Base-by-base conservation (phyloP, 2,113 vertebrate species). In the Sprattus sprattus region DNA sequence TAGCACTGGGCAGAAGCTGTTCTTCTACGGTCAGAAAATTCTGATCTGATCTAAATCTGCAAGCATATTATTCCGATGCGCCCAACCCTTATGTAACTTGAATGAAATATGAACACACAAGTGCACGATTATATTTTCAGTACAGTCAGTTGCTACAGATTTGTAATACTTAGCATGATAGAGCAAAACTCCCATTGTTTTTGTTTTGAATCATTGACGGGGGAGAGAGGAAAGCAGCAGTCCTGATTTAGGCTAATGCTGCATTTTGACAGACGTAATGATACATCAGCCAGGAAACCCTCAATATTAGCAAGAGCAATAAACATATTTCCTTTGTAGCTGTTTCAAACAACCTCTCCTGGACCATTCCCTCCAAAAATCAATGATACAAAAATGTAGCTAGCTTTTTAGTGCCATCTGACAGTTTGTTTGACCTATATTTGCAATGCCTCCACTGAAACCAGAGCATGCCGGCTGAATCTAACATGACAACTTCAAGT, bases 391-490 rank as follows among this genome's bases (percentile, higher is more conserved):
- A 75, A 75, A 75, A 28, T 15, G 67, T 8, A 75, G 71, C 71
- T 78, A 13, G 13, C 10, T 78, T 3, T 32, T 32, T 39, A 13
- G 71, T 78, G 11, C 71, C 71, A 39, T 32, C 13, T 13, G 6
- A 78, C 71, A 78, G 39, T 44, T 78, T 32, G 10, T 78, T 78
- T 78, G 71, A 78, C 71, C 71, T 78, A 78, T 16, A 78, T 78
- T 39, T 39, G 32, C 28, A 32, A 78, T 32, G 6, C 71, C 13
- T 0, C 10, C 13, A 44, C 71, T 78, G 10, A 78, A 78, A 39
- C 71, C 71, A 78, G 71, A 78, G 71, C 71, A 39, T 15, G 32
- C 15, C 39, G 71, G 71, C 71, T 16, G 71, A 78, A 78, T 78
- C 25, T 13, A 11, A 78, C 25, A 78, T 78, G 71, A 44, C 71